phyloP scores from a whole-genome alignment of 2,113 vertebrate genomes.

The Malurus melanocephalus region DNA sequence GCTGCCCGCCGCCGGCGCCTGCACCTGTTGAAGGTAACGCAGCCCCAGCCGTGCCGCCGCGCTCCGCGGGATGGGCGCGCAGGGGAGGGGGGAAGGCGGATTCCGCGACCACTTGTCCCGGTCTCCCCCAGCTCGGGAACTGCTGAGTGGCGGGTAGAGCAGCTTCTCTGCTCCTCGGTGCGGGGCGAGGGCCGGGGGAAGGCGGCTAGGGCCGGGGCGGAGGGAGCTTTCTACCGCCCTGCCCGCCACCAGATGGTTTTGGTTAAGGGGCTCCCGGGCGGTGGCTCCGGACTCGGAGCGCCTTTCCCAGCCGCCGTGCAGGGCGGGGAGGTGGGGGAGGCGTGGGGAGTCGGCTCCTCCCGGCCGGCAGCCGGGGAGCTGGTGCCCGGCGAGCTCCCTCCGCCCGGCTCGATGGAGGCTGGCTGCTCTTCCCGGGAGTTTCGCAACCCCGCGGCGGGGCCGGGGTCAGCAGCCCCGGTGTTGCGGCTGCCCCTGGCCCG shows the following conservation, averaged over 20 bases:
- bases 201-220: not conserved
- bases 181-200: not conserved
- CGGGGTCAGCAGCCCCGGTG: not conserved
- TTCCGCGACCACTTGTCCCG: not conserved
- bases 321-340: not conserved
- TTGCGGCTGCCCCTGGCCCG: not conserved
- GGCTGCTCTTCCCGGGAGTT: not conserved
- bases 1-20: not conserved
- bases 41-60: not conserved
- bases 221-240: not conserved
- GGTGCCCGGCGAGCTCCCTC: not conserved
- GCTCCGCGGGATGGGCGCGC: not conserved
- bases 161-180: not conserved
- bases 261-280: not conserved
- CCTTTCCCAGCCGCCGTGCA: not conserved
- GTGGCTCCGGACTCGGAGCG: not conserved
- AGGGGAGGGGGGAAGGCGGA: not conserved
- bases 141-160: not conserved
- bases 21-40: slow-evolving; percentile 56
- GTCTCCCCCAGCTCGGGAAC: not conserved
- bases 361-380: not conserved
- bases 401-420: not conserved
- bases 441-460: not conserved
- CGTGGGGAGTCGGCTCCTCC: not conserved
- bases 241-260: slow-evolving; percentile 33